phyloP scores from a whole-genome alignment of 2,797 vertebrate species.

The Cossypha heuglini region DNA sequence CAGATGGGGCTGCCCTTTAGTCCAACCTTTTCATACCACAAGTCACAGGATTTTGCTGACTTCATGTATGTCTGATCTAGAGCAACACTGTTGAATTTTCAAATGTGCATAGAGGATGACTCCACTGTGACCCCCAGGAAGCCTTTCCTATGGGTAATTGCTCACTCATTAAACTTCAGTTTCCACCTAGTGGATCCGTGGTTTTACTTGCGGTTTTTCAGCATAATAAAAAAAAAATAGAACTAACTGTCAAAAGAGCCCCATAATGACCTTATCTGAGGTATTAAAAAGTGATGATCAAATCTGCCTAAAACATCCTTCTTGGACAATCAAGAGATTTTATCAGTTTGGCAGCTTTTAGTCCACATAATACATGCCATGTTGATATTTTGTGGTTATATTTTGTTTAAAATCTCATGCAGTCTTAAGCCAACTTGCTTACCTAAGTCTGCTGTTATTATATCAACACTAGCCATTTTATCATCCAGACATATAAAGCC shows the following conservation, averaged over 20 bases:
- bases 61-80: background rate
- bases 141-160: background rate
- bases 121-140: background rate
- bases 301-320: background rate
- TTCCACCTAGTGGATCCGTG: background rate
- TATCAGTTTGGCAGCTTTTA: background rate
- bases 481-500: background rate
- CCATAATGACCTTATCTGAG: background rate
- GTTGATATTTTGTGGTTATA: background rate
- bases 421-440: background rate
- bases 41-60: background rate
- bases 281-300: background rate
- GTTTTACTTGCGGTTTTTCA: background rate
- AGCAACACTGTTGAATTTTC: background rate
- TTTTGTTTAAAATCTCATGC: slow-evolving; percentile 1
- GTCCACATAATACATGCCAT: background rate
- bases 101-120: background rate
- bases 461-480: background rate
- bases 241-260: background rate
- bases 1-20: background rate
- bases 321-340: background rate
- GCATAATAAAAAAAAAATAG: background rate
- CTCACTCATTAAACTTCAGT: background rate
- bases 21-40: background rate
- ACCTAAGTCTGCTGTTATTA: background rate